Evolutionary conservation across 2,797 vertebrate genomes (phyloP), one percentile per base, ranked within the genome.

Genomic region (Xerus rutilus): DNA sequence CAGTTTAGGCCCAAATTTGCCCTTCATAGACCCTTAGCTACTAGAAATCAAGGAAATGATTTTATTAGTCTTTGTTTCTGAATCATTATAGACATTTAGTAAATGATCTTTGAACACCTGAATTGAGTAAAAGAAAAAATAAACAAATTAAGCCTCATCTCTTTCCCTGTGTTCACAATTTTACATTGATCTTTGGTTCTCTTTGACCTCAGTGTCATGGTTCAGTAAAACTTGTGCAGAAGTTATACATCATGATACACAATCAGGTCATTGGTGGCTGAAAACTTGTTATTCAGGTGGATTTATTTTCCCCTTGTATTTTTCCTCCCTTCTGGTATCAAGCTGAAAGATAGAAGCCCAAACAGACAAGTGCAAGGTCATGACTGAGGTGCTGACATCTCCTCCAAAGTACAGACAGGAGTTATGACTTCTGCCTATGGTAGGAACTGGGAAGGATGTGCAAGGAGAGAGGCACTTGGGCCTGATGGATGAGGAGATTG

Each of bases 61-160:
- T 90, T 77, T 72, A 64, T 91, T 91, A 39, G 65, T 86, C 81
- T 39, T 90, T 84, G 30, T 91, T 49, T 88, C 65, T 32, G 65
- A 73, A 62, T 70, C 76, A 72, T 30, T 35, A 28, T 59, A 59
- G 83, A 78, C 67, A 49, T 86, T 78, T 69, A 89, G 54, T 87
- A 87, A 77, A 82, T 65, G 32, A 78, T 94, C 72, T 45, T 73
- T 69, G 57, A 91, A 21, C 30, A 47, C 25, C 39, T 93, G 28
- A 73, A 87, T 32, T 39, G 47, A 84, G 54, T 49, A 47, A 90
- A 83, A 57, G 15, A 45, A 81, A 39, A 89, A 77, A 86, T 43
- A 81, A 83, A 59, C 57, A 47, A 91, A 84, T 91, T 15, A 78
- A 85, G 10, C 54, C n/a, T 52, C 30, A 69, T 77, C n/a, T 83